A percentile compares a stretch with the other conserved stretches of the same genome.
Conservation (phyloP, 2,888 invertebrate genomes). For the Amitus sp. region DNA sequence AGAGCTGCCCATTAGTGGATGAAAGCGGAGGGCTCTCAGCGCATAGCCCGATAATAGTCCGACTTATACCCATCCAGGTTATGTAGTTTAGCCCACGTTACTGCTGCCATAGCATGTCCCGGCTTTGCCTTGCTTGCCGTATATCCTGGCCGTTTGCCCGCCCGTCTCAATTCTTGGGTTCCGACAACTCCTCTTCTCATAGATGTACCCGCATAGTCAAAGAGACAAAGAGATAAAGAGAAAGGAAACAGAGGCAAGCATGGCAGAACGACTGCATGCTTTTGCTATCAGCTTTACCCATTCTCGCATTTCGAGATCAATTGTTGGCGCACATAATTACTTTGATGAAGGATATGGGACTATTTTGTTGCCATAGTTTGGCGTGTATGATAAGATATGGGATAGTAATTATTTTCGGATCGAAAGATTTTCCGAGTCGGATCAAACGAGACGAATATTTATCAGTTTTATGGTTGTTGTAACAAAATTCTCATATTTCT, state of each 20-base stretch:
- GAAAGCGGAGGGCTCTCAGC: conserved; percentile 65
- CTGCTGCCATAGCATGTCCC: conserved; percentile 44
- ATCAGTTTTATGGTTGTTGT: no score
- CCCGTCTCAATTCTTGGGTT: conserved; percentile 45
- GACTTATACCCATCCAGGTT: conserved; percentile 63
- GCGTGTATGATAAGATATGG: no score
- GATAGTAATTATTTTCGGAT: no score
- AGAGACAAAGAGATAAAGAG: conserved; percentile 7
- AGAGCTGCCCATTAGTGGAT: conserved; percentile 66
- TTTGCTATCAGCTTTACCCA: conserved; percentile 16
- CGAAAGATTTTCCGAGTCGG: no score
- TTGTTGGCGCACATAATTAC: no score
- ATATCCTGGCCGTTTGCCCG: conserved; percentile 57
- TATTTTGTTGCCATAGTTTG: no score
- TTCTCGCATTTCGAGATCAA: neutral
- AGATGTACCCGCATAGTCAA: neutral
- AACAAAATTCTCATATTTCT: no score
- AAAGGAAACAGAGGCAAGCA: conserved; percentile 12
- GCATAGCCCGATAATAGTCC: conserved; percentile 65
- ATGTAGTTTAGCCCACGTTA: conserved; percentile 62
- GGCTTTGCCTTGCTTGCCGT: conserved; percentile 35
- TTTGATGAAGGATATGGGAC: no score
- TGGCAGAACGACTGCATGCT: conserved; percentile 27
- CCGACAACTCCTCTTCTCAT: conserved; percentile 24
- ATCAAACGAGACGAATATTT: no score